Evolutionary conservation across 1,140 invertebrate genomes (phyloP).

Genomic region (Trichoplusia ni): DNA sequence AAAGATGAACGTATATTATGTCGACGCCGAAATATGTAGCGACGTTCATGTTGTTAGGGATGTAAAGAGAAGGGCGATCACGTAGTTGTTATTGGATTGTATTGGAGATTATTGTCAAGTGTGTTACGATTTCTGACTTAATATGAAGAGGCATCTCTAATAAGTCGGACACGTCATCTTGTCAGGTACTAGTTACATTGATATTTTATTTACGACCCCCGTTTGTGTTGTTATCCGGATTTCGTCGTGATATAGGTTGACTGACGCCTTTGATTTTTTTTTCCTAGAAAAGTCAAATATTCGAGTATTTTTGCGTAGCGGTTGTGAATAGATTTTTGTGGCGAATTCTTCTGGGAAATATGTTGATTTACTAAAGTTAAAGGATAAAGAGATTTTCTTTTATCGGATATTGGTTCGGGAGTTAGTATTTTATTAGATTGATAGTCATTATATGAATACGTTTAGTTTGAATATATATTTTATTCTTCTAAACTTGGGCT

Average conservation of each 20-base stretch:
- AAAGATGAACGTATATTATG: constrained; percentile 42
- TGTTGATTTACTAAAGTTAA: too few relatives aligned
- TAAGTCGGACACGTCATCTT: constrained; percentile 50
- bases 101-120: constrained; percentile 44
- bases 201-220: constrained; percentile 72
- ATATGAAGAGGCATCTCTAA: constrained; percentile 12
- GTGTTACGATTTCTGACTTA: neutral
- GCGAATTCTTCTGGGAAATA: too few relatives aligned
- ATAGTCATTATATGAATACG: too few relatives aligned
- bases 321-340: neutral
- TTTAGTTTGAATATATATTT: too few relatives aligned
- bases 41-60: constrained; percentile 30
- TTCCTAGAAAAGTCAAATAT: constrained; percentile 3
- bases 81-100: constrained; percentile 37
- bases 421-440: too few relatives aligned
- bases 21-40: constrained; percentile 34
- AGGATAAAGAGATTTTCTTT: too few relatives aligned
- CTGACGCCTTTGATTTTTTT: constrained; percentile 21
- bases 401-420: too few relatives aligned
- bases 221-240: constrained; percentile 47
- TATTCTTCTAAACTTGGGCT: too few relatives aligned
- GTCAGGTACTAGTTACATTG: constrained; percentile 35
- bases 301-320: neutral
- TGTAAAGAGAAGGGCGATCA: constrained; percentile 27
- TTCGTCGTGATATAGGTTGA: constrained; percentile 53